Evolutionary conservation across 2,797 vertebrate species (phyloP).

Genomic region (Bradypodion pumilum): DNA sequence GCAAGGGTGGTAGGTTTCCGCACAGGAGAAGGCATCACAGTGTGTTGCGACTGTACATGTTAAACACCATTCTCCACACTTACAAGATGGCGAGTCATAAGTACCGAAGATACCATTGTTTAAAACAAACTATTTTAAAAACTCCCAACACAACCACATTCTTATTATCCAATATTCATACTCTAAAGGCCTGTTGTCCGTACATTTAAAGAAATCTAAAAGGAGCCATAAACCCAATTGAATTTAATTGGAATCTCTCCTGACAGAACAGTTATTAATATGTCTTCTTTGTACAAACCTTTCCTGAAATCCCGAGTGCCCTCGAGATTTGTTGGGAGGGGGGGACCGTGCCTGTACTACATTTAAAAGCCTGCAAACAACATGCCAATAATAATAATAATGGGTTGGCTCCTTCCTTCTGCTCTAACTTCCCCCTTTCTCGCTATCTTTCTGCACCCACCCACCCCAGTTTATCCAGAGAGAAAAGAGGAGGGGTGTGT

Average conservation of each 20-base stretch:
- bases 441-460: conserved; percentile 7
- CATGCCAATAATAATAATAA: conserved; percentile 46
- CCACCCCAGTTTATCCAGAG: conserved; percentile 55
- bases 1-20: neutral
- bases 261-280: conserved; percentile 80
- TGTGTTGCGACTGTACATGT: neutral
- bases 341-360: conserved; percentile 39
- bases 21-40: neutral
- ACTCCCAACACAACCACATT: neutral
- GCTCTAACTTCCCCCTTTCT: conserved; percentile 31
- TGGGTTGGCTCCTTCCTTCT: conserved; percentile 46
- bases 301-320: conserved; percentile 69
- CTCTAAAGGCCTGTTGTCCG: conserved; percentile 66
- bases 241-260: conserved; percentile 81
- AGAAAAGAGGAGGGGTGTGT: conserved; percentile 16
- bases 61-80: conserved; percentile 43
- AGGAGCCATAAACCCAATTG: conserved; percentile 77
- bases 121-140: conserved; percentile 44
- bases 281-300: conserved; percentile 72
- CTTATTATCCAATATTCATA: conserved; percentile 68
- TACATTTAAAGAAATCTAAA: conserved; percentile 69
- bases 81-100: conserved; percentile 56
- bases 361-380: conserved; percentile 68
- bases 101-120: conserved; percentile 49
- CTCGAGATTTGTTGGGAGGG: conserved; percentile 45